Conservation (phyloP, 2,888 invertebrate species). For the Nomada fabriciana region DNA sequence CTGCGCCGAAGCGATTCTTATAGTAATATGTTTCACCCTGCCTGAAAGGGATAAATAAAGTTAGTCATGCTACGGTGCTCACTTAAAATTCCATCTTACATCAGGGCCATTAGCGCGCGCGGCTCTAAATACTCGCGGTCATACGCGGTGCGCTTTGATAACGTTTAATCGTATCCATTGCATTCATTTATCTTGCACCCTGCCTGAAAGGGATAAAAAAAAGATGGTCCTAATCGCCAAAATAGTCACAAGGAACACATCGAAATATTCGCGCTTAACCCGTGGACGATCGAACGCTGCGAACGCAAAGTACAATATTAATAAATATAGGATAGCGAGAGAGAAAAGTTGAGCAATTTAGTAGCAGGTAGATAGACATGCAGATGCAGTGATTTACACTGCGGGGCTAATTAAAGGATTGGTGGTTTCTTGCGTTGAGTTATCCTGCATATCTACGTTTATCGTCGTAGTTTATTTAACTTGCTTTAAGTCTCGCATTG, state of each 20-base stretch:
- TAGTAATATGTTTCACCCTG: slow-evolving; percentile 74
- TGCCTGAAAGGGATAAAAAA: slow-evolving; percentile 78
- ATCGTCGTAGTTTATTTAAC: too few relatives aligned
- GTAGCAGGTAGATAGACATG: background rate
- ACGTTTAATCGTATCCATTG: slow-evolving; percentile 76
- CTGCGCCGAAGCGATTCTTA: slow-evolving; percentile 66
- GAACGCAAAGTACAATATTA: background rate
- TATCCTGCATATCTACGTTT: too few relatives aligned
- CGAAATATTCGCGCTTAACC: slow-evolving; percentile 12
- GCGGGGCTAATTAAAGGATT: too few relatives aligned
- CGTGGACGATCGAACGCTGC: background rate
- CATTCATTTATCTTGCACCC: slow-evolving; percentile 76
- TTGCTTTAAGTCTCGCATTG: too few relatives aligned
- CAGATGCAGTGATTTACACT: too few relatives aligned
- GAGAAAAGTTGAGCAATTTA: background rate
- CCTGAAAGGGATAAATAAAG: slow-evolving; percentile 78
- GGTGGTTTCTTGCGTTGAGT: too few relatives aligned
- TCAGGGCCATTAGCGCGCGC: slow-evolving; percentile 71
- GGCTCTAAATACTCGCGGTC: slow-evolving; percentile 34
- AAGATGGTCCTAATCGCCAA: slow-evolving; percentile 72
- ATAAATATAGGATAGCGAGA: background rate
- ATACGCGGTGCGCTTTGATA: slow-evolving; percentile 60
- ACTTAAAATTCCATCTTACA: slow-evolving; percentile 71
- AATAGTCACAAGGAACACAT: slow-evolving; percentile 25
- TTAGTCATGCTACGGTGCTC: slow-evolving; percentile 80